These are phyloP conservation scores for Astur gentilis DNA, from an alignment of 2,113 vertebrate genomes.

Conservation along the genomic window DNA sequence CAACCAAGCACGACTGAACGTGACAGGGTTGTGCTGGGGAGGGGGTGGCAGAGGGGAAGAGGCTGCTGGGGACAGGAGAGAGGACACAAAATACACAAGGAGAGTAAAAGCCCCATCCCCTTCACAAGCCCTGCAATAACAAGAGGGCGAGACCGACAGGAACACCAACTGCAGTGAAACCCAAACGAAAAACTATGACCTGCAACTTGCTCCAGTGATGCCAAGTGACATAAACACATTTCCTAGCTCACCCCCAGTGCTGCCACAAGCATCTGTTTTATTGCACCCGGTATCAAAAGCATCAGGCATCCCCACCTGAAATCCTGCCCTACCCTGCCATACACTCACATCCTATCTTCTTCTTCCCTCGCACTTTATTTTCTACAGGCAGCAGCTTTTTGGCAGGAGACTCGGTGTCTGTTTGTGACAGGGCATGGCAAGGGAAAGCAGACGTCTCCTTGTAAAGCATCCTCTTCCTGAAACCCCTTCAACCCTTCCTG, in stretches of 20 bases:
- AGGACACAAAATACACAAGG: not conserved
- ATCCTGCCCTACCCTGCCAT: not conserved
- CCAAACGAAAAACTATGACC: not conserved
- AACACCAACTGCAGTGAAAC: not conserved
- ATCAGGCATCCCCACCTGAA: not conserved
- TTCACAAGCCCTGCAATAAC: not conserved
- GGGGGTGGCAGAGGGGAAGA: accelerated
- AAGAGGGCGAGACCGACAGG: not conserved
- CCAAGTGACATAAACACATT: not conserved
- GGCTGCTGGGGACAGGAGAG: not conserved
- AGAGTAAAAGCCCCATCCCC: not conserved
- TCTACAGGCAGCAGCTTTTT: not conserved
- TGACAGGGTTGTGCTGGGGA: not conserved
- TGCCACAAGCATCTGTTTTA: not conserved
- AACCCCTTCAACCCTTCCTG: slow-evolving; percentile 20
- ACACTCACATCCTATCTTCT: not conserved
- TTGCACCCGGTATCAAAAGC: accelerated
- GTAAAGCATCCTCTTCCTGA: slow-evolving; percentile 25
- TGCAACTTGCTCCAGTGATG: not conserved
- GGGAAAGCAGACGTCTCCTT: not conserved
- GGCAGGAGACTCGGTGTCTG: not conserved
- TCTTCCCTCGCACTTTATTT: not conserved
- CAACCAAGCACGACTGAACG: not conserved
- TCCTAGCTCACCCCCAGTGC: not conserved
- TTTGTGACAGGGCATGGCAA: not conserved